Conservation (phyloP, 1,140 invertebrate genomes). For the Pogonus chalceus region DNA sequence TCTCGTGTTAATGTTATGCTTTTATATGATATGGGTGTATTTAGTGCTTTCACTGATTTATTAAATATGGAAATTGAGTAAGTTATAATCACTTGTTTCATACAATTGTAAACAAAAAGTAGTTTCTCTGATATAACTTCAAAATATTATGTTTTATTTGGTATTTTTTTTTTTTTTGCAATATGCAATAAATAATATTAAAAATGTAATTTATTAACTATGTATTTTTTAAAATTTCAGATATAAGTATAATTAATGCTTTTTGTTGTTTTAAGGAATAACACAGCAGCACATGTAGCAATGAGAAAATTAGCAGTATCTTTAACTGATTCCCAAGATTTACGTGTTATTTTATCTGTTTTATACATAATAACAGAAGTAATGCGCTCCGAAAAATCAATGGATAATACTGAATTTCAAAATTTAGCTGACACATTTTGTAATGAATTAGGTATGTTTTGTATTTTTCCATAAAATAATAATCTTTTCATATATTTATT, state of each 20-base stretch:
- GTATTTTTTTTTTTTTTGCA: too few species aligned
- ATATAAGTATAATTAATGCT: background rate
- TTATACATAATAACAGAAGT: constrained; percentile 92
- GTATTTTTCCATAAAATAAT: background rate
- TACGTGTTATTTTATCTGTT: constrained; percentile 85
- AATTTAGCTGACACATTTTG: constrained; percentile 64
- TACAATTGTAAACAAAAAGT: constrained; percentile 11
- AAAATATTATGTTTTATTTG: constrained; percentile 3
- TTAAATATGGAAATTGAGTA: constrained; percentile 91
- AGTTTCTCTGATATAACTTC: constrained; percentile 9
- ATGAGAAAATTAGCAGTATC: constrained; percentile 83
- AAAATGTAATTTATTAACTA: constrained; percentile 11
- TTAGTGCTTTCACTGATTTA: constrained; percentile 80
- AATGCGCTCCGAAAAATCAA: constrained; percentile 58
- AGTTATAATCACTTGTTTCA: constrained; percentile 25
- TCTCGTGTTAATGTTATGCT: constrained; percentile 75
- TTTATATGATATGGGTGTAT: constrained; percentile 80
- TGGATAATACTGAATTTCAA: constrained; percentile 55
- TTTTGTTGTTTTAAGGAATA: constrained; percentile 46
- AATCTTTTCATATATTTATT: constrained; percentile 1
- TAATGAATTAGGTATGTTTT: constrained; percentile 60
- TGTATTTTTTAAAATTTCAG: background rate
- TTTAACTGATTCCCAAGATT: constrained; percentile 80
- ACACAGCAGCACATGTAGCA: constrained; percentile 58
- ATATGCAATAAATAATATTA: constrained; percentile 9